phyloP scores from a whole-genome alignment of 2,888 invertebrate genomes.

The Lithodes maja region DNA sequence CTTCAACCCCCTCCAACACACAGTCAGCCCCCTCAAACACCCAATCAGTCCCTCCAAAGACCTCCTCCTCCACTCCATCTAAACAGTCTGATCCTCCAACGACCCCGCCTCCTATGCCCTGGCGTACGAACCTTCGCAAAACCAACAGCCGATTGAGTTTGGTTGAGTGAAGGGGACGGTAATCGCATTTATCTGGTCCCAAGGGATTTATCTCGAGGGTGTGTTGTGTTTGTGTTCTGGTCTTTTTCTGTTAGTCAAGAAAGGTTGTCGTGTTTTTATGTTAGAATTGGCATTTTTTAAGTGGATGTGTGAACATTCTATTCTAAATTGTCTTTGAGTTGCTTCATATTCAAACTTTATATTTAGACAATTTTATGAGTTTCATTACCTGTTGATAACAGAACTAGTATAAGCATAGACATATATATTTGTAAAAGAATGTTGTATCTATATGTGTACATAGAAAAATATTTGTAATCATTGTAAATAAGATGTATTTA shows the following conservation, averaged over 20 bases:
- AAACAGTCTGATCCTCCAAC: not conserved
- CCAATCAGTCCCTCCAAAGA: not conserved
- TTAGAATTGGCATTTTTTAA: not conserved
- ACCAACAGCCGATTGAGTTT: slow-evolving; percentile 58
- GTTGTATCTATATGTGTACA: slow-evolving; percentile 17
- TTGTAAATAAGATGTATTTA: slow-evolving; percentile 9
- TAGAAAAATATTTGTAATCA: slow-evolving; percentile 3
- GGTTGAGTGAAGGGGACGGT: slow-evolving; percentile 23
- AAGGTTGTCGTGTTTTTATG: not conserved
- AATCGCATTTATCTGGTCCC: not conserved
- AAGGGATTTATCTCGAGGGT: too few relatives aligned
- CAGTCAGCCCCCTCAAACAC: not conserved
- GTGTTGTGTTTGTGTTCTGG: too few relatives aligned
- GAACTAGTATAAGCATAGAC: too few relatives aligned
- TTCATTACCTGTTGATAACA: too few relatives aligned
- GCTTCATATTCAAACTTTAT: not conserved
- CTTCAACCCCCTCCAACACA: not conserved
- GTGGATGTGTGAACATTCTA: not conserved
- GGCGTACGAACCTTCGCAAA: slow-evolving; percentile 56
- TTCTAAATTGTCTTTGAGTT: not conserved
- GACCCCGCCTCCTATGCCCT: slow-evolving; percentile 40
- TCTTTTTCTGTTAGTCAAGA: not conserved
- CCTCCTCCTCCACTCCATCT: not conserved
- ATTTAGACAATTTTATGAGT: too few relatives aligned
- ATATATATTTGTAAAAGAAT: slow-evolving; percentile 17